Evolutionary conservation across 2,888 invertebrate species (phyloP).

Genomic region (Phalangium opilio): DNA sequence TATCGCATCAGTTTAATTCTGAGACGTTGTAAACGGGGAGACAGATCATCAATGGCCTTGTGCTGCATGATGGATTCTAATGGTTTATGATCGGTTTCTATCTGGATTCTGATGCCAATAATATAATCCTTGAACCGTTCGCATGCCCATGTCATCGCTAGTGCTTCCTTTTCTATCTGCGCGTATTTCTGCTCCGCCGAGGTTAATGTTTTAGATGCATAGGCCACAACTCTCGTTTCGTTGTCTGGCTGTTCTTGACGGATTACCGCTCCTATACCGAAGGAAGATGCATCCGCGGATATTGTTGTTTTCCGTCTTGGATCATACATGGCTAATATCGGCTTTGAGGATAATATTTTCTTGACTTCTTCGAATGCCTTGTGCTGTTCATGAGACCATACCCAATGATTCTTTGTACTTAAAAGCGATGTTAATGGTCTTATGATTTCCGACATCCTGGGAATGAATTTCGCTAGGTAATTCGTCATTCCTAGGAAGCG

Average conservation of each 20-base stretch:
- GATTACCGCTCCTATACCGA: conserved; percentile 24
- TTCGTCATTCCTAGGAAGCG: neutral
- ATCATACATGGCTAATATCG: too few species aligned
- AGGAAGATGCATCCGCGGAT: conserved; percentile 19
- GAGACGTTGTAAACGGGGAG: conserved; percentile 28
- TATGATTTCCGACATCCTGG: neutral
- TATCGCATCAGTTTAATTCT: conserved; percentile 25
- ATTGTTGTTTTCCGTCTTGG: too few species aligned
- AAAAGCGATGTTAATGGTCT: too few species aligned
- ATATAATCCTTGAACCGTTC: conserved; percentile 27
- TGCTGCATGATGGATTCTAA: conserved; percentile 25
- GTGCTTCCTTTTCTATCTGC: conserved; percentile 30
- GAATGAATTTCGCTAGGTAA: neutral
- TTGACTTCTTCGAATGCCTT: neutral
- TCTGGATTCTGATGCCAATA: conserved; percentile 22
- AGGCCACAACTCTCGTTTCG: too few species aligned
- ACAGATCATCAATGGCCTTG: conserved; percentile 26
- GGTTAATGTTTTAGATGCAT: too few species aligned
- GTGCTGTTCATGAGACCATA: neutral
- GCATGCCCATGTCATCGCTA: conserved; percentile 26
- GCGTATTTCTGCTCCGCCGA: conserved; percentile 25
- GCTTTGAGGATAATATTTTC: neutral
- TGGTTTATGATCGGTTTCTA: conserved; percentile 31
- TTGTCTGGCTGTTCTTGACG: conserved; percentile 21
- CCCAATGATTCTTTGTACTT: neutral